Evolutionary conservation across 2,888 invertebrate genomes (phyloP).

Genomic region (Cancer borealis): DNA sequence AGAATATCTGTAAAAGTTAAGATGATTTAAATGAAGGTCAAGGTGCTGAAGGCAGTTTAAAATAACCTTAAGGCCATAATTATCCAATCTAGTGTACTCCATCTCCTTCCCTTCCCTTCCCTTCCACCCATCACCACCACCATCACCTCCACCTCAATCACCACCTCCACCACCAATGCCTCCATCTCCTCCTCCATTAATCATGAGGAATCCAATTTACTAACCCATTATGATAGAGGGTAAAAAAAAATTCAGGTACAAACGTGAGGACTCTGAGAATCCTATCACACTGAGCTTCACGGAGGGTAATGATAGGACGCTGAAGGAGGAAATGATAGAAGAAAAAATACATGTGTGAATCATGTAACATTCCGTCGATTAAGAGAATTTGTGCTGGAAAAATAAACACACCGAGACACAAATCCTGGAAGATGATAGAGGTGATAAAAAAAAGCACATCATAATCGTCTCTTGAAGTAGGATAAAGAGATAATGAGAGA

Average conservation of each 20-base stretch:
- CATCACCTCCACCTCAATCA: background rate
- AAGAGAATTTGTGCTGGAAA: background rate
- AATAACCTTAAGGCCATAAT: background rate
- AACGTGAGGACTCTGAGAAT: background rate
- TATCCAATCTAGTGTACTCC: constrained; percentile 26
- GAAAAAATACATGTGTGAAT: background rate
- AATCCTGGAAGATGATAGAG: background rate
- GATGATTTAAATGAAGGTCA: background rate
- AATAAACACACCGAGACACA: background rate
- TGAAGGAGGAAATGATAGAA: background rate
- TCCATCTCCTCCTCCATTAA: constrained; percentile 32
- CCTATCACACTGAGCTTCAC: background rate
- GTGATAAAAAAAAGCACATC: background rate
- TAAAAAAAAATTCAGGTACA: background rate
- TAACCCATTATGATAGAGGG: background rate
- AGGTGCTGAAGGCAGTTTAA: too few relatives aligned
- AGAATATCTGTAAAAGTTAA: background rate
- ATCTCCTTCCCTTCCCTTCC: background rate
- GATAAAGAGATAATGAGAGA: background rate
- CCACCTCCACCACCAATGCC: background rate
- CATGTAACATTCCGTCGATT: constrained; percentile 3
- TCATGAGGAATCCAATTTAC: background rate
- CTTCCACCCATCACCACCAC: background rate
- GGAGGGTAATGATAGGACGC: background rate
- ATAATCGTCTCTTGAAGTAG: background rate